Evolutionary conservation across 2,113 vertebrate species (phyloP).

Genomic region (Cynocephalus volans): DNA sequence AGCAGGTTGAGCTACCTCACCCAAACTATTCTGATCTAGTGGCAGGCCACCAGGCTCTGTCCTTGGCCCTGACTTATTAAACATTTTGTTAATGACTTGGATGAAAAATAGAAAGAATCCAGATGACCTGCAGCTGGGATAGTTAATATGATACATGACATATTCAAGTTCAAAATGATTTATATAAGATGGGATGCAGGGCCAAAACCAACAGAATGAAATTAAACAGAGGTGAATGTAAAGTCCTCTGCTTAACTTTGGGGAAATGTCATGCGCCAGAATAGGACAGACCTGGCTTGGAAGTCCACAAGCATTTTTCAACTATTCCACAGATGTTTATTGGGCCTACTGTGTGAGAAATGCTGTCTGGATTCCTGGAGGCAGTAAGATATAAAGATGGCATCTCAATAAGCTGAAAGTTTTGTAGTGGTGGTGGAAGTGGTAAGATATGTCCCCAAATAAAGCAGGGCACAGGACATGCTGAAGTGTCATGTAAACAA

Average conservation of each 20-base stretch:
- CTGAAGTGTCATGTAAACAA: fast-evolving
- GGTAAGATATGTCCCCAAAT: too few species aligned
- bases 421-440: neutral
- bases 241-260: neutral
- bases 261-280: neutral
- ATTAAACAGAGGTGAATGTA: constrained; percentile 28
- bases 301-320: neutral
- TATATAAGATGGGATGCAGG: neutral
- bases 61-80: constrained; percentile 32
- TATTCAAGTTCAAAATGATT: constrained; percentile 72
- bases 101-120: constrained; percentile 73
- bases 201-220: constrained; percentile 75
- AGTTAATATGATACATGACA: constrained; percentile 61
- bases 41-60: neutral
- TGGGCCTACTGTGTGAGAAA: neutral
- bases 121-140: constrained; percentile 70
- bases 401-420: neutral
- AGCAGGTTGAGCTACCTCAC: neutral
- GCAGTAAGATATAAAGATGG: neutral
- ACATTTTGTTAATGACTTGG: constrained; percentile 60
- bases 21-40: neutral
- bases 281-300: neutral
- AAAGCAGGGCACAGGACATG: neutral
- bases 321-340: neutral
- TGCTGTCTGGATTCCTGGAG: neutral